Percentiles rank a stretch among this genome's conserved stretches.
These are phyloP conservation scores for Asbolus verrucosus DNA, from an alignment of 1,140 invertebrate genomes.

Conservation along the genomic window DNA sequence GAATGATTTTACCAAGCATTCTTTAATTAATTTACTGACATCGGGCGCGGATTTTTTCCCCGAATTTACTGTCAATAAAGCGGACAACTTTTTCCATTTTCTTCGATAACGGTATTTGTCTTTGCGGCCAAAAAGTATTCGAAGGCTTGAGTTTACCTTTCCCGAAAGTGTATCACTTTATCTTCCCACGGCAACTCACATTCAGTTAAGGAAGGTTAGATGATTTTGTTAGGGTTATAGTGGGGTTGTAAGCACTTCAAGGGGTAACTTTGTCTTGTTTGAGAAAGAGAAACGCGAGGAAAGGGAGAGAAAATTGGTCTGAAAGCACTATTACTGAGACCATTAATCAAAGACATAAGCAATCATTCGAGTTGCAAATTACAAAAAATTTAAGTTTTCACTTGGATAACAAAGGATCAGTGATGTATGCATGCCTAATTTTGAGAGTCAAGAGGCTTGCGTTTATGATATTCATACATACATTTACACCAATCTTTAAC, in stretches of 20 bases:
- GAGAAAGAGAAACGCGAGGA: neutral
- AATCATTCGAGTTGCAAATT: slow-evolving; percentile 30
- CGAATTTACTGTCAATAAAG: neutral
- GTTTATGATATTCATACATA: too few relatives aligned
- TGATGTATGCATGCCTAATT: too few relatives aligned
- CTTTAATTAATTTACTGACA: neutral
- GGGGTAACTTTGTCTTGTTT: neutral
- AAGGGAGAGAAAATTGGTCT: neutral
- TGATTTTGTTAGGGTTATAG: neutral
- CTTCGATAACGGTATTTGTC: neutral
- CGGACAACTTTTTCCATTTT: slow-evolving; percentile 3
- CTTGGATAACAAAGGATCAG: too few relatives aligned
- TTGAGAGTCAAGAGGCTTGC: too few relatives aligned
- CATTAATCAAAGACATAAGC: slow-evolving; percentile 31
- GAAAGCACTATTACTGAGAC: slow-evolving; percentile 3
- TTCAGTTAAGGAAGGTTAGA: slow-evolving; percentile 5
- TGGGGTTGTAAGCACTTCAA: neutral
- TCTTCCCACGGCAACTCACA: neutral
- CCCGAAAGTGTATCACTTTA: neutral
- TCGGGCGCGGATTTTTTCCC: neutral
- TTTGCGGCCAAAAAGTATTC: neutral
- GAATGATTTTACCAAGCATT: neutral
- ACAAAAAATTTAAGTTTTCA: too few relatives aligned
- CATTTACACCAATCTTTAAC: too few relatives aligned
- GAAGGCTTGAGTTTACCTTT: neutral